phyloP scores from a whole-genome alignment of 1,140 invertebrate species.

The Scaptomyza hsui region DNA sequence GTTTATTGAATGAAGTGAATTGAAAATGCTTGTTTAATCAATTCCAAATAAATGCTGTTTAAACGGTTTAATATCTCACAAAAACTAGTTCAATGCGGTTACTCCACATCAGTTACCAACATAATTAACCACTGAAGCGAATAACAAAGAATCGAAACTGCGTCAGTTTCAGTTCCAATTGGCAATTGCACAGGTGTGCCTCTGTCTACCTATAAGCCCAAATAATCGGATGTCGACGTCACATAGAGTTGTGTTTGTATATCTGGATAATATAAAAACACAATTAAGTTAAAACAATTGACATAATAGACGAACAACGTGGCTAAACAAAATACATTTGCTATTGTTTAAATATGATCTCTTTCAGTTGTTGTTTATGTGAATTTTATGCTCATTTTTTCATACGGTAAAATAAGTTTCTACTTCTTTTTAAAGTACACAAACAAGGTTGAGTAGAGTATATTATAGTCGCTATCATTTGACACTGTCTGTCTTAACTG shows the following conservation, averaged over 20 bases:
- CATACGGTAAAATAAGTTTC: neutral
- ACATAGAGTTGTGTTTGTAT: constrained; percentile 36
- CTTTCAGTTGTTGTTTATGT: constrained; percentile 37
- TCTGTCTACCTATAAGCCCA: constrained; percentile 10
- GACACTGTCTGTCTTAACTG: constrained; percentile 55
- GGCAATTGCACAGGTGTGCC: constrained; percentile 74
- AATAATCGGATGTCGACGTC: constrained; percentile 29
- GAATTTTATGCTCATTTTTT: constrained; percentile 11
- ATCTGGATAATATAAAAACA: constrained; percentile 39
- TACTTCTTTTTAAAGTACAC: no score
- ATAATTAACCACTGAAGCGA: constrained; percentile 53
- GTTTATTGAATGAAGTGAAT: no score
- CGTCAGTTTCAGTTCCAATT: constrained; percentile 56
- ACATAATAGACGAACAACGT: constrained; percentile 26
- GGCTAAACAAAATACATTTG: constrained; percentile 54
- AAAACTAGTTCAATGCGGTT: constrained; percentile 17
- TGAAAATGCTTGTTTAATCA: no score
- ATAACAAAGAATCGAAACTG: constrained; percentile 34
- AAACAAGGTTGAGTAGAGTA: neutral
- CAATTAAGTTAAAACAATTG: constrained; percentile 73
- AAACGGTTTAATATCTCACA: no score
- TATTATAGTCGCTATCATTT: neutral
- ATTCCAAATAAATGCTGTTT: no score
- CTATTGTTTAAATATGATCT: constrained; percentile 62
- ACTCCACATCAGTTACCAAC: constrained; percentile 22